These are phyloP conservation scores for Ascidia mentula DNA, from an alignment of 23 tunicate genomes.

Conservation along the genomic window DNA sequence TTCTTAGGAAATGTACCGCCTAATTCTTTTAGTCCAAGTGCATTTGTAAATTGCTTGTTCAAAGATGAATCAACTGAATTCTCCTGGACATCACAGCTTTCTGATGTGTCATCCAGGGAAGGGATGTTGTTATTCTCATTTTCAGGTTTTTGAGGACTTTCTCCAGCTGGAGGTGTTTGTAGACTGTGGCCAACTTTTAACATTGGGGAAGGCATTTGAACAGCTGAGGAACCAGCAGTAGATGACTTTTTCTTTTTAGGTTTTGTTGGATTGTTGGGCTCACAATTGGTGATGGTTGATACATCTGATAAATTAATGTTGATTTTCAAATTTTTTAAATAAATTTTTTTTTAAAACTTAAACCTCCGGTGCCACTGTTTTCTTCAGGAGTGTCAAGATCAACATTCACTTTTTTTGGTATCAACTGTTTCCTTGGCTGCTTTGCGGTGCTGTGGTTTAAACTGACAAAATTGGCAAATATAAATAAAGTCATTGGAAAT, in stretches of 20 bases:
- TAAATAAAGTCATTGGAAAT: neutral
- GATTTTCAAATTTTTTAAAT: no score
- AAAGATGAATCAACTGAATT: neutral
- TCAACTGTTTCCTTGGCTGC: neutral
- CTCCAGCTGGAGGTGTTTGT: neutral
- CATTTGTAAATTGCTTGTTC: neutral
- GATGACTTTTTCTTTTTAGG: neutral
- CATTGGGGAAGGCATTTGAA: slow-evolving; percentile 1
- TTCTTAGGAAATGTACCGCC: neutral
- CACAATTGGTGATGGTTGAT: no score
- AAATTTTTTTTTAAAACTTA: no score
- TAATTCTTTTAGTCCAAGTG: neutral
- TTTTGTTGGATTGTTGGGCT: neutral
- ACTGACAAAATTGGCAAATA: neutral
- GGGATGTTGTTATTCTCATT: neutral
- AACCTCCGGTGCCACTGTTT: neutral
- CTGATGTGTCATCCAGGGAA: no score
- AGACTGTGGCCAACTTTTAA: neutral
- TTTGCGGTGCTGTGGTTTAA: neutral
- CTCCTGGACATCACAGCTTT: no score
- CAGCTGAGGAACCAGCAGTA: slow-evolving; percentile 4
- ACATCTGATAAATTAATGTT: no score
- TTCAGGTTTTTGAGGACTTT: neutral
- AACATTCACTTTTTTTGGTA: neutral
- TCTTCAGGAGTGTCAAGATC: neutral